Conservation (phyloP, 1,140 invertebrate species). For the Vollenhovia emeryi region DNA sequence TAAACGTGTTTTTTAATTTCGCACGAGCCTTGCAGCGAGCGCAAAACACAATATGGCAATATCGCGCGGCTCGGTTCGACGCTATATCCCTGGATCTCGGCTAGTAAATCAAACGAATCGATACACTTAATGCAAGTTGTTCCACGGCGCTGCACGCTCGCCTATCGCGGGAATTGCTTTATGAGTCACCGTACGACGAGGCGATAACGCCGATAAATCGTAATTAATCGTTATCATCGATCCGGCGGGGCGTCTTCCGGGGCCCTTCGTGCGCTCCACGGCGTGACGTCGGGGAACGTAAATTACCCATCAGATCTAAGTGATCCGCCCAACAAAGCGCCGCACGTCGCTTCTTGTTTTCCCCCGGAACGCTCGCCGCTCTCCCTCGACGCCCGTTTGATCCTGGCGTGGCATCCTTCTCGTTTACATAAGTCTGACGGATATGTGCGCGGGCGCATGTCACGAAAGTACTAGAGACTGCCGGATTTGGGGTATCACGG, state of each 20-base stretch:
- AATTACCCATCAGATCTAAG: slow-evolving; percentile 57
- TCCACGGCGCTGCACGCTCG: not conserved
- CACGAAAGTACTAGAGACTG: slow-evolving; percentile 44
- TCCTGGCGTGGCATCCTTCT: slow-evolving; percentile 14
- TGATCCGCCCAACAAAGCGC: slow-evolving; percentile 42
- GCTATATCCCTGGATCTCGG: not conserved
- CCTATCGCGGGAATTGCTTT: slow-evolving; percentile 42
- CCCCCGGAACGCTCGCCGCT: not conserved
- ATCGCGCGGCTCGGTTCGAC: not conserved
- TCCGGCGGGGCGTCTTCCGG: not conserved
- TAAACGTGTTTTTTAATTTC: slow-evolving; percentile 46
- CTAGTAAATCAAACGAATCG: slow-evolving; percentile 44
- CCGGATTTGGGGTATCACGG: slow-evolving; percentile 47
- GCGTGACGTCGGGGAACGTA: slow-evolving; percentile 25
- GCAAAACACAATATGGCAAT: not conserved
- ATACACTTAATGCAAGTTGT: slow-evolving; percentile 38
- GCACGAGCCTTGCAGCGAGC: not conserved
- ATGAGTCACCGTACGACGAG: slow-evolving; percentile 16
- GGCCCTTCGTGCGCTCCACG: not conserved
- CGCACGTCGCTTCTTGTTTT: slow-evolving; percentile 33
- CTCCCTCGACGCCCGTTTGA: slow-evolving; percentile 35
- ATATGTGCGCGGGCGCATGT: slow-evolving; percentile 36
- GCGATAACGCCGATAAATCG: slow-evolving; percentile 49
- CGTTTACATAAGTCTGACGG: slow-evolving; percentile 55
- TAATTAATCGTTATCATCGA: slow-evolving; percentile 52